phyloP scores from a whole-genome alignment of 2,797 vertebrate genomes.

The Scleropages formosus region DNA sequence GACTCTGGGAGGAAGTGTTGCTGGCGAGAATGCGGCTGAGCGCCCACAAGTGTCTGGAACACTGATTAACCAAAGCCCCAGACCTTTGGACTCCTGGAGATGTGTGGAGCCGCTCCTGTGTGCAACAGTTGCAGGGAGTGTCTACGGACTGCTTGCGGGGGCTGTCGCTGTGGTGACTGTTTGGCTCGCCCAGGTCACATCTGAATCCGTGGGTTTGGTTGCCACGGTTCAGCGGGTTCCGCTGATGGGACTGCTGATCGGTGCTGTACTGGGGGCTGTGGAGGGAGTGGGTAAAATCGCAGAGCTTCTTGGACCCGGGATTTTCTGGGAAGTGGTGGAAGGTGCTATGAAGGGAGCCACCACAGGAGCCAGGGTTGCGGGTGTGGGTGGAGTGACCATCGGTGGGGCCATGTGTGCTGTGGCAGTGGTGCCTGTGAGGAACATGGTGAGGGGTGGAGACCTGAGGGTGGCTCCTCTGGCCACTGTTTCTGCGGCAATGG shows the following conservation, averaged over 20 bases:
- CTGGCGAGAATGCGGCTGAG: background rate
- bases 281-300: background rate
- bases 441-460: conserved; percentile 14
- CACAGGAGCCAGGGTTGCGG: conserved; percentile 24
- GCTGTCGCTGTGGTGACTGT: background rate
- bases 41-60: background rate
- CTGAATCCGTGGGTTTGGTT: conserved; percentile 20
- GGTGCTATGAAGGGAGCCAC: conserved; percentile 22
- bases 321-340: conserved; percentile 3
- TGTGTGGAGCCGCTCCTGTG: background rate
- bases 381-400: conserved; percentile 8
- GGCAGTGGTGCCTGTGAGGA: conserved; percentile 14
- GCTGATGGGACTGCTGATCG: conserved; percentile 22
- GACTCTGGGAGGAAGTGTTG: background rate
- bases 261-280: background rate
- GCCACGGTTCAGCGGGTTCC: background rate
- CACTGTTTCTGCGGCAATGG: background rate
- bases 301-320: background rate
- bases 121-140: background rate
- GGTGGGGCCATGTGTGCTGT: conserved; percentile 2
- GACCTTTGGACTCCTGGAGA: background rate
- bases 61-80: background rate
- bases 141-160: background rate
- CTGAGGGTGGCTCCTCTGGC: conserved; percentile 7
- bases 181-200: conserved; percentile 19